These are phyloP conservation scores for Nipponacmea schrenckii DNA, from an alignment of 2,888 invertebrate genomes.

Conservation along the genomic window DNA sequence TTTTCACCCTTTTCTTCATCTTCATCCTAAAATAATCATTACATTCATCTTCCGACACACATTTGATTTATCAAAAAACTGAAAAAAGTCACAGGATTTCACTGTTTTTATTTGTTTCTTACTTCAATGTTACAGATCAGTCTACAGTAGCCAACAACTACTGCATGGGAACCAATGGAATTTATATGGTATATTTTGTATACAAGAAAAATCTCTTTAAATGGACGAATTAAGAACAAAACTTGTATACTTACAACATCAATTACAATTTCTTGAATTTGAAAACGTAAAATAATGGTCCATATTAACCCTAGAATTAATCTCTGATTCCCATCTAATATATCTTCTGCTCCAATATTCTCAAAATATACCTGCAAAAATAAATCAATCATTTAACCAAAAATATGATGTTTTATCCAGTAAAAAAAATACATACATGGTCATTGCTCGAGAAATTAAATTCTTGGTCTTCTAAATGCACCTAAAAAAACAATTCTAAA, in stretches of 20 bases:
- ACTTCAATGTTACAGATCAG: too few species aligned
- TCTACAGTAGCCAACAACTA: too few species aligned
- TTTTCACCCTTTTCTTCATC: conserved; percentile 94
- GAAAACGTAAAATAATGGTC: conserved; percentile 99
- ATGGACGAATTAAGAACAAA: too few species aligned
- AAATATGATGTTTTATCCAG: background rate
- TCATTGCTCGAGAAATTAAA: too few species aligned
- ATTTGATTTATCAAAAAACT: background rate
- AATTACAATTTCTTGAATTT: conserved; percentile 77
- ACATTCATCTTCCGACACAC: background rate
- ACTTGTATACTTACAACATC: conserved; percentile 71
- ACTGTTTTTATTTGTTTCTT: too few species aligned
- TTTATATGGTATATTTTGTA: too few species aligned
- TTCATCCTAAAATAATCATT: conserved; percentile 78
- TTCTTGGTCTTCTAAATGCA: too few species aligned
- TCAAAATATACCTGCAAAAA: conserved; percentile 86
- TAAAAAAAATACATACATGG: too few species aligned
- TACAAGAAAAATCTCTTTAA: too few species aligned
- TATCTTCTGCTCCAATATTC: conserved; percentile 98
- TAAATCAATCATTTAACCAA: background rate
- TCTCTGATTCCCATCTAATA: conserved; percentile 96
- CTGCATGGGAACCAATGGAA: too few species aligned
- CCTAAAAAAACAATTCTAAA: too few species aligned
- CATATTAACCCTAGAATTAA: conserved; percentile 97
- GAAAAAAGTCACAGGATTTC: too few species aligned